Evolutionary conservation across 2,797 vertebrate genomes (phyloP).

Genomic region (Hippoglossus hippoglossus): DNA sequence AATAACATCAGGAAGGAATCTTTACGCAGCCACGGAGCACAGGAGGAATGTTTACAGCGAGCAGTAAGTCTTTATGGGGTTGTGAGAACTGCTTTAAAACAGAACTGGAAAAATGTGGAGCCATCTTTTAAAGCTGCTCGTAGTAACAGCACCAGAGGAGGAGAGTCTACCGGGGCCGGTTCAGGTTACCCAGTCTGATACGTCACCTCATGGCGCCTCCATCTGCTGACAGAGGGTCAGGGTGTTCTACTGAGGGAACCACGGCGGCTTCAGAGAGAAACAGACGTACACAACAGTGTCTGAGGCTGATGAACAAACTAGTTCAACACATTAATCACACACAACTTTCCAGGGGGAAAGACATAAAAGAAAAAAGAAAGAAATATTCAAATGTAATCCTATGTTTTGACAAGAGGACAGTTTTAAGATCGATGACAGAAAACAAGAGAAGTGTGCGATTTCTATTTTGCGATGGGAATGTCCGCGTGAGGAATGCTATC

Average conservation of each 20-base stretch:
- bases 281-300: not conserved
- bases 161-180: not conserved
- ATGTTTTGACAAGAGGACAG: slow-evolving; percentile 14
- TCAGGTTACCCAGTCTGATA: not conserved
- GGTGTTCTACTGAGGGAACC: not conserved
- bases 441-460: slow-evolving; percentile 18
- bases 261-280: not conserved
- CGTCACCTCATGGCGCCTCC: not conserved
- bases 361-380: slow-evolving; percentile 2
- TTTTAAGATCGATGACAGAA: not conserved
- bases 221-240: slow-evolving; percentile 4
- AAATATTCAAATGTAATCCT: no score
- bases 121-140: slow-evolving; percentile 29
- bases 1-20: slow-evolving; percentile 9
- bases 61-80: not conserved
- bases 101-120: slow-evolving; percentile 11
- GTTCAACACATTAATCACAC: slow-evolving; percentile 3
- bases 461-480: slow-evolving; percentile 76
- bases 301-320: slow-evolving; percentile 4
- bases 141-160: slow-evolving; percentile 4
- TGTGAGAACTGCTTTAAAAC: not conserved
- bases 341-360: slow-evolving; percentile 10
- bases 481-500: slow-evolving; percentile 70
- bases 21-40: not conserved
- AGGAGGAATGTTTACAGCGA: slow-evolving; percentile 13